phyloP scores from a whole-genome alignment of 2,888 invertebrate species.

The Nemotelus nigrinus region DNA sequence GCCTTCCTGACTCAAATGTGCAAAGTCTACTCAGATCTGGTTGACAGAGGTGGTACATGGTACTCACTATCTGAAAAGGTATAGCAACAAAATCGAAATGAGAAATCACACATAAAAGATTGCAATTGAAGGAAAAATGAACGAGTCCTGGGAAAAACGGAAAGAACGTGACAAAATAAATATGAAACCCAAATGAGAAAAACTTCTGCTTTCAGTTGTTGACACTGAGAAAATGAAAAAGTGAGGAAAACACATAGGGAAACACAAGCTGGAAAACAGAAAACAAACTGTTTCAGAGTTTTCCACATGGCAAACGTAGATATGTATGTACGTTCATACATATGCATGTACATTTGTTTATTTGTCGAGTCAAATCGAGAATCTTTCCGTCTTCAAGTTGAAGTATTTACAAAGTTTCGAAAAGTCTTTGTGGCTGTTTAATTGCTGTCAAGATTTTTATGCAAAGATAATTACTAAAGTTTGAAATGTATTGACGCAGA shows the following conservation, averaged over 20 bases:
- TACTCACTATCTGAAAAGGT: too few species aligned
- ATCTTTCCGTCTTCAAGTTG: slow-evolving; percentile 16
- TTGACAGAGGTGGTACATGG: too few species aligned
- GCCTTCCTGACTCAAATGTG: too few species aligned
- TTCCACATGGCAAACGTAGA: neutral
- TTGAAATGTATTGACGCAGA: too few species aligned
- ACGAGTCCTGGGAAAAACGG: slow-evolving; percentile 2
- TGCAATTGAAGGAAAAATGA: slow-evolving; percentile 1
- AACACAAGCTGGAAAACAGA: neutral
- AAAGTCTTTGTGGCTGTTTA: slow-evolving; percentile 21
- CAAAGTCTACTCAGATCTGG: too few species aligned
- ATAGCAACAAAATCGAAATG: slow-evolving; percentile 15
- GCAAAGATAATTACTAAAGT: slow-evolving; percentile 38
- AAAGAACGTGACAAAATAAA: slow-evolving; percentile 36
- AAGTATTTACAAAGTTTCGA: slow-evolving; percentile 29
- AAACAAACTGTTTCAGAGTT: neutral
- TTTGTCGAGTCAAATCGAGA: neutral
- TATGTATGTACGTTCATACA: too few species aligned
- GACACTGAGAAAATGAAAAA: slow-evolving; percentile 31
- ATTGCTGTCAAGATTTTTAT: slow-evolving; percentile 44
- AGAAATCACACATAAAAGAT: slow-evolving; percentile 35
- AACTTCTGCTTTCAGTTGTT: slow-evolving; percentile 24
- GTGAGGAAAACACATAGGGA: neutral
- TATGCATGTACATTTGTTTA: slow-evolving; percentile 15
- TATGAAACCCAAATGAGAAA: slow-evolving; percentile 38